Evolutionary conservation across 2,797 vertebrate genomes (phyloP).

Genomic region (Steatocranus sp.): DNA sequence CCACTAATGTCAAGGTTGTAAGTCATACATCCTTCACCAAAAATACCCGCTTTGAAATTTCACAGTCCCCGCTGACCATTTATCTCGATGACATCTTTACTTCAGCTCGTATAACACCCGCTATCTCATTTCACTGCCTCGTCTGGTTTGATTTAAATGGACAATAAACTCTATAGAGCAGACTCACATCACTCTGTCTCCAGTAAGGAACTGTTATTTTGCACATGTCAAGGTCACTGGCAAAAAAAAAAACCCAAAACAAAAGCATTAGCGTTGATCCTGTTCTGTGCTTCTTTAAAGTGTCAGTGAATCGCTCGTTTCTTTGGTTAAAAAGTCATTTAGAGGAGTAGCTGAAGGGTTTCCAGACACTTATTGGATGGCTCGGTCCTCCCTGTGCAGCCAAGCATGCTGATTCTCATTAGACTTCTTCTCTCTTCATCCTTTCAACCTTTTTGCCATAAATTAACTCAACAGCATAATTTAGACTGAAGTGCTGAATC

Average conservation of each 20-base stretch:
- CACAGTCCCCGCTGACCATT: not conserved
- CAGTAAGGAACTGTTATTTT: not conserved
- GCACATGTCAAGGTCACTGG: not conserved
- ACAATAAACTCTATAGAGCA: conserved; percentile 16
- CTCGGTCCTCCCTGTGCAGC: not conserved
- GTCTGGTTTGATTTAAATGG: conserved; percentile 27
- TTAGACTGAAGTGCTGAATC: conserved; percentile 17
- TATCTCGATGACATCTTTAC: not conserved
- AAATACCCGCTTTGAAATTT: not conserved
- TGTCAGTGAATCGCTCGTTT: not conserved
- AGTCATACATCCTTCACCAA: not conserved
- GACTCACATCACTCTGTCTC: not conserved
- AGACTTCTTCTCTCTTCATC: not conserved
- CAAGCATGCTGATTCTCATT: conserved; percentile 35
- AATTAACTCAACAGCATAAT: conserved; percentile 23
- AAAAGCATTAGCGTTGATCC: not conserved
- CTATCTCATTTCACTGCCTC: conserved; percentile 12
- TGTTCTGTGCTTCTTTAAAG: not conserved
- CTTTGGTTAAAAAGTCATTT: conserved; percentile 4
- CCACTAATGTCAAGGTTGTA: not conserved
- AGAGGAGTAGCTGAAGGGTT: not conserved
- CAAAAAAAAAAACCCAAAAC: fast-evolving
- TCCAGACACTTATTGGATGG: not conserved
- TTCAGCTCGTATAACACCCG: conserved; percentile 13
- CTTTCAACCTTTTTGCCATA: not conserved